Evolutionary conservation across 2,797 vertebrate genomes (phyloP), one percentile per base, ranked within the genome.

Genomic region (Graptemys geographica): DNA sequence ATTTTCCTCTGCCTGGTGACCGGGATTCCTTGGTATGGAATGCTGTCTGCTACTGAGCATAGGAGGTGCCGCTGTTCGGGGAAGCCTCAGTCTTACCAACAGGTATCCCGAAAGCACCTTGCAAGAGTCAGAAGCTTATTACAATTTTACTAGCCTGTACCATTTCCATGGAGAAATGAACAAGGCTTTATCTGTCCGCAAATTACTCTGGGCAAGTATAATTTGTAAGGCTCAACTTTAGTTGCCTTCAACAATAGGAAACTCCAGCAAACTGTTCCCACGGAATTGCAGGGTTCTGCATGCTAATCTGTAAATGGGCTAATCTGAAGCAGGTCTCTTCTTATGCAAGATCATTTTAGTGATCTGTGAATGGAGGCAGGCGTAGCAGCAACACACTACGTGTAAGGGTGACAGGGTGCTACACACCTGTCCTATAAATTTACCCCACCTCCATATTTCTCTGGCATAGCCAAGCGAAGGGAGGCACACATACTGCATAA

Each of bases 341-440:
- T 62, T 3, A 0, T 4, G 59, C n/a, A 4, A 51, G 72, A 31
- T 16, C n/a, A 5, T 27, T 4, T 9, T 10, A 0, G 13, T 7
- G 4, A 1, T 57, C 59, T 0, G 8, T 25, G 0, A 16, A 0
- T 4, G 0, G 19, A 12, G 44, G 37, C 27, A 25, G 25, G 37
- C 7, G 4, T 57, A 57, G 37, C 0, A 0, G 21, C 41, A 11
- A 8, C 25, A 7, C 41, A 59, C 79, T 28, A 51, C 15, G n/a
- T 55, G 49, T 80, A 6, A 0, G 10, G 23, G 4, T 15, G 65
- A 65, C 52, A 41, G 87, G 47, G 53, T 80, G 90, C 53, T 62
- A 76, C 57, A 62, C 52, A 8, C 37, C 72, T 53, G 59, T 49
- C 44, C 74, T 41, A 47, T 65, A 44, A 1, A 23, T 51, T 41